These are phyloP conservation scores for Abscondita cerata DNA, from an alignment of 2,888 invertebrate genomes.

Conservation along the genomic window DNA sequence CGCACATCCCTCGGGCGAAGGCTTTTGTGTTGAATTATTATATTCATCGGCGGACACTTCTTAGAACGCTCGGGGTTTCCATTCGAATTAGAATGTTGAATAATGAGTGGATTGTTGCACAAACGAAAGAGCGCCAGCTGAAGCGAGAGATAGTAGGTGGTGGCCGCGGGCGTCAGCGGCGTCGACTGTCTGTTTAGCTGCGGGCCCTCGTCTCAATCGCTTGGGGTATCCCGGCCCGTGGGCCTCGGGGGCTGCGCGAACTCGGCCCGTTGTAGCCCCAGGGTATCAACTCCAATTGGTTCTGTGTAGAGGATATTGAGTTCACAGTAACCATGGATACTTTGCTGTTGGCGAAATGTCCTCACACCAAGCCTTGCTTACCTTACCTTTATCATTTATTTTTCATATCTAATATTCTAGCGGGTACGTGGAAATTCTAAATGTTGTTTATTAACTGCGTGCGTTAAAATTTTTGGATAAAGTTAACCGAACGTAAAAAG, in stretches of 20 bases:
- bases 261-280: conserved; percentile 37
- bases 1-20: conserved; percentile 16
- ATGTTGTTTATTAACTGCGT: too few species aligned
- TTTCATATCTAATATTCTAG: conserved; percentile 27
- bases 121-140: conserved; percentile 38
- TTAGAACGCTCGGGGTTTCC: conserved; percentile 35
- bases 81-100: conserved; percentile 44
- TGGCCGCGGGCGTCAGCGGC: conserved; percentile 44
- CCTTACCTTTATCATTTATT: conserved; percentile 32
- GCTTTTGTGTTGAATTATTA: conserved; percentile 40
- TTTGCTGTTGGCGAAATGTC: conserved; percentile 42
- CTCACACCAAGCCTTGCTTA: conserved; percentile 36
- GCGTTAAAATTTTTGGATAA: too few species aligned
- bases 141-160: conserved; percentile 37
- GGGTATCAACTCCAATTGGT: conserved; percentile 48
- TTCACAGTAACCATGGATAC: conserved; percentile 53
- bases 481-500: too few species aligned
- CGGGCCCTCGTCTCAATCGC: conserved; percentile 48
- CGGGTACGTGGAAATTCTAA: too few species aligned
- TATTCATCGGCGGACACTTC: conserved; percentile 43
- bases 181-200: conserved; percentile 48
- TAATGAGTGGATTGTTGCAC: conserved; percentile 45
- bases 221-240: conserved; percentile 47
- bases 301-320: conserved; percentile 55
- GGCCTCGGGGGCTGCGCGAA: conserved; percentile 45